phyloP scores from a whole-genome alignment of 1,140 invertebrate species.

The Lasioglossum baleicum region DNA sequence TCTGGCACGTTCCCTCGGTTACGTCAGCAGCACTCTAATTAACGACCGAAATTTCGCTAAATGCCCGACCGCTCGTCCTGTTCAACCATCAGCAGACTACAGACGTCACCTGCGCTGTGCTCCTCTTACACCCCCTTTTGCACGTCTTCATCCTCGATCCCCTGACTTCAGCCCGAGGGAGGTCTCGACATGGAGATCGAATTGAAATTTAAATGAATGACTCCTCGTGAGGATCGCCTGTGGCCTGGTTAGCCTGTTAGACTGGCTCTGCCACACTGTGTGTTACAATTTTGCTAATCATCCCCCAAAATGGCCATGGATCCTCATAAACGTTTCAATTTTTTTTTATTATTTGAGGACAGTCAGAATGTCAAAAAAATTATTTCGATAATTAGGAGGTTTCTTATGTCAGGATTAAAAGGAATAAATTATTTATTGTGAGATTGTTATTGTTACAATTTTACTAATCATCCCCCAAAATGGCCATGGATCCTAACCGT shows the following conservation, averaged over 20 bases:
- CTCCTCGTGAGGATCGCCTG: no score
- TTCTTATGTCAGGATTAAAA: no score
- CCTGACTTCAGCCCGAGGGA: neutral
- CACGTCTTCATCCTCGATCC: neutral
- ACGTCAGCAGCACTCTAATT: constrained; percentile 11
- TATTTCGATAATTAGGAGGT: no score
- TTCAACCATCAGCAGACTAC: neutral
- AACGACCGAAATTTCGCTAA: constrained; percentile 11
- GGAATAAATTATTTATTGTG: no score
- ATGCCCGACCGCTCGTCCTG: neutral
- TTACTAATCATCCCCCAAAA: no score
- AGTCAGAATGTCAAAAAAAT: no score
- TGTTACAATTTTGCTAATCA: neutral
- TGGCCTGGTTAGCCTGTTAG: neutral
- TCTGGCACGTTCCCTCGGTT: constrained; percentile 6
- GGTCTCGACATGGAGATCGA: constrained; percentile 14
- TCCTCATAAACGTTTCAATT: no score
- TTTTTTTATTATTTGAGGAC: no score
- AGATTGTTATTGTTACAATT: no score
- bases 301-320: neutral
- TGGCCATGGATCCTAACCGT: no score
- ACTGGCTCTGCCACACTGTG: no score
- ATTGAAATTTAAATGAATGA: constrained; percentile 37
- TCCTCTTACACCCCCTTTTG: no score
- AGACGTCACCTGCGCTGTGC: neutral